Conservation (phyloP, 2,113 vertebrate genomes). For the Butorides virescens region DNA sequence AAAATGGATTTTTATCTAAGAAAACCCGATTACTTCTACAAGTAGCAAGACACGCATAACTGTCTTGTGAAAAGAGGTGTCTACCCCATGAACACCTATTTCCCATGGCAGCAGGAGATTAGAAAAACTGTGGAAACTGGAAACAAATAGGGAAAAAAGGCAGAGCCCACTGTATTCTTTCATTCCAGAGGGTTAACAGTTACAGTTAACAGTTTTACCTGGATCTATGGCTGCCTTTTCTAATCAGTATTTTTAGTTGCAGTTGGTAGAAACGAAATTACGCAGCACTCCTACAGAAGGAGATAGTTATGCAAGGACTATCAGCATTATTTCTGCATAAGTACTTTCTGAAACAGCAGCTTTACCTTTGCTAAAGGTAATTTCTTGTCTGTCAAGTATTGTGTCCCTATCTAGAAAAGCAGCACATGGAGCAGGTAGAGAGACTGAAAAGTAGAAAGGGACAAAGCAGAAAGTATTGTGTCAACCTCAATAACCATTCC, state of each 20-base stretch:
- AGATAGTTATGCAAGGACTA: not conserved
- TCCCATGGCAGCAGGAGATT: not conserved
- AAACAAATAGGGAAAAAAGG: not conserved
- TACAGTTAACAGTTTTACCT: not conserved
- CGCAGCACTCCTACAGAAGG: not conserved
- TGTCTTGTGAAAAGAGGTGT: not conserved
- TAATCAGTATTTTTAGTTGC: not conserved
- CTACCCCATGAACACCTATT: not conserved
- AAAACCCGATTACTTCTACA: not conserved
- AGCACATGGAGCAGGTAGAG: not conserved
- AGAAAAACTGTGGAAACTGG: not conserved
- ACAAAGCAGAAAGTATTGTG: not conserved
- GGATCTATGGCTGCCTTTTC: not conserved
- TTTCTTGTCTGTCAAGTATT: not conserved
- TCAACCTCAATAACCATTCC: conserved; percentile 12
- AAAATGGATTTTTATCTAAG: not conserved
- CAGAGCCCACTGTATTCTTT: not conserved
- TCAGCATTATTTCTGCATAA: not conserved
- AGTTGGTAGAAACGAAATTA: not conserved
- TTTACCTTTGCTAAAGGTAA: conserved; percentile 5
- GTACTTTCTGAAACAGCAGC: not conserved
- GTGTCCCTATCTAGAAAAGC: not conserved
- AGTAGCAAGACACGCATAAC: not conserved
- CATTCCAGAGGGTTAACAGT: not conserved
- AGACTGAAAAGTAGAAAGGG: not conserved